These are phyloP conservation scores for Vespertilio murinus DNA, from an alignment of 2,797 vertebrate species.

Conservation along the genomic window DNA sequence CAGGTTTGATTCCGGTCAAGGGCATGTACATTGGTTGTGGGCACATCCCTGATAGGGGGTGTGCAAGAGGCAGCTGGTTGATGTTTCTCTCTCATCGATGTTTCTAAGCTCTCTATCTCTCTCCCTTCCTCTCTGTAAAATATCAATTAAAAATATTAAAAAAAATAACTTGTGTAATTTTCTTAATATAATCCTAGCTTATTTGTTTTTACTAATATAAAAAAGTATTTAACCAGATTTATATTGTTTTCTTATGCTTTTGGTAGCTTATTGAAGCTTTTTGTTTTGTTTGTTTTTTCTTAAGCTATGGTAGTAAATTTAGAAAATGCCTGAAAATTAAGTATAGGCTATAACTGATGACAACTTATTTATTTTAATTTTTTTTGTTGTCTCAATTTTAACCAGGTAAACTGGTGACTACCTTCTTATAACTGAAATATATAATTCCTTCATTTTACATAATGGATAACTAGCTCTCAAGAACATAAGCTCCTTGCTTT, in stretches of 20 bases:
- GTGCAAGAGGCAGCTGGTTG: too few relatives aligned
- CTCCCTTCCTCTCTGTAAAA: too few relatives aligned
- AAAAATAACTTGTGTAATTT: slow-evolving; percentile 27
- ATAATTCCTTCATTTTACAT: background rate
- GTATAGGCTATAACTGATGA: background rate
- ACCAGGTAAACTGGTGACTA: background rate
- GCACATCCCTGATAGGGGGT: too few relatives aligned
- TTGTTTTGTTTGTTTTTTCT: background rate
- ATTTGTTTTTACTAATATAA: background rate
- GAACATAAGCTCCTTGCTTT: background rate
- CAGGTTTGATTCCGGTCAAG: too few relatives aligned
- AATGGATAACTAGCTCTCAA: background rate
- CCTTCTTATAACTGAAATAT: background rate
- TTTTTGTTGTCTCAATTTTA: background rate
- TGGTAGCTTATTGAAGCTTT: background rate
- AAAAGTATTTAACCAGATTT: slow-evolving; percentile 17
- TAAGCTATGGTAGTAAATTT: background rate
- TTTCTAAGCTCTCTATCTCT: too few relatives aligned
- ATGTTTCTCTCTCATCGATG: too few relatives aligned
- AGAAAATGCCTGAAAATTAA: background rate
- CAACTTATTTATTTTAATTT: background rate
- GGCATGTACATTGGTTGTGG: too few relatives aligned
- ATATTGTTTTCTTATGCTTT: background rate
- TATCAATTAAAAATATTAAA: too few relatives aligned
- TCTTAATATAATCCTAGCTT: background rate